phyloP scores from a whole-genome alignment of 2,797 vertebrate genomes.

The Mionectes olivaceus region DNA sequence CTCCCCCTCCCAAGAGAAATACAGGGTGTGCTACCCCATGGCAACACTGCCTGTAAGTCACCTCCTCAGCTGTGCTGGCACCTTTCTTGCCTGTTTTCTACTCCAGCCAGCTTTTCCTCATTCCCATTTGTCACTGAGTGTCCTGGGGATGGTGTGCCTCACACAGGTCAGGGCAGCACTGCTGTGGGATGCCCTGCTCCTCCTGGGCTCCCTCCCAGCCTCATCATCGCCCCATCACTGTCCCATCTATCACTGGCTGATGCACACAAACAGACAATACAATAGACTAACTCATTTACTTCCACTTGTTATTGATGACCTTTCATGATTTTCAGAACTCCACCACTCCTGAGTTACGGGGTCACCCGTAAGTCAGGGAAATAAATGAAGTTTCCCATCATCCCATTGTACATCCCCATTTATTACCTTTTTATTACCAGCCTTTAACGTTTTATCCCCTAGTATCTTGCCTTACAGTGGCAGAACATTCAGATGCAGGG shows the following conservation, averaged over 20 bases:
- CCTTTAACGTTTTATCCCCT: constrained; percentile 62
- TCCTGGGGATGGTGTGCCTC: not conserved
- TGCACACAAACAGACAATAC: not conserved
- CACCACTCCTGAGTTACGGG: constrained; percentile 46
- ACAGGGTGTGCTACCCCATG: rapidly evolving
- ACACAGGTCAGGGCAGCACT: not conserved
- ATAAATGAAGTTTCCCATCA: constrained; percentile 56
- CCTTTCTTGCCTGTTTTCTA: not conserved
- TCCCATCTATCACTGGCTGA: not conserved
- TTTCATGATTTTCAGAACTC: constrained; percentile 30
- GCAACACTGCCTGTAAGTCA: not conserved
- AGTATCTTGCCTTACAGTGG: constrained; percentile 35
- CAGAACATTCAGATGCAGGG: constrained; percentile 18
- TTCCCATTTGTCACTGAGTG: not conserved
- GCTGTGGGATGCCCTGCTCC: not conserved
- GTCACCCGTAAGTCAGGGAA: constrained; percentile 47
- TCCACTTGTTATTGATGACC: constrained; percentile 55
- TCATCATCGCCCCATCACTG: not conserved
- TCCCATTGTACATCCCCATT: constrained; percentile 53
- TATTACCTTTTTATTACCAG: constrained; percentile 65
- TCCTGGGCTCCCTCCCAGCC: not conserved
- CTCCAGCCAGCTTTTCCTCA: not conserved
- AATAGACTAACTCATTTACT: constrained; percentile 31
- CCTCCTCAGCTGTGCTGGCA: not conserved
- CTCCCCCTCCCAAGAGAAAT: not conserved